phyloP scores from a whole-genome alignment of 2,888 invertebrate species.

The Fragum sueziense region DNA sequence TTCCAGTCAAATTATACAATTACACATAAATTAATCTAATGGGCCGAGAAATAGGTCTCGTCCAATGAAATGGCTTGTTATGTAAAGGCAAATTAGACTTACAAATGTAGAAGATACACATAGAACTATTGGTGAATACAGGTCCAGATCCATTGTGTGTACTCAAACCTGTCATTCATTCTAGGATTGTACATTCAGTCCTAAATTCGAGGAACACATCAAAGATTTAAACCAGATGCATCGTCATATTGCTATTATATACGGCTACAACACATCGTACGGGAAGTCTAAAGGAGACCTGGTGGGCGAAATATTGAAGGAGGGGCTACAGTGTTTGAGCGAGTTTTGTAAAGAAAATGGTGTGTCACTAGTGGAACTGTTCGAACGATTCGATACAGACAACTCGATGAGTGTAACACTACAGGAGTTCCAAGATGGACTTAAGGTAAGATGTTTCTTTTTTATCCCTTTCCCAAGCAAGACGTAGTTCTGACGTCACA shows the following conservation, averaged over 20 bases:
- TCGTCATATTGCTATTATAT: conserved; percentile 66
- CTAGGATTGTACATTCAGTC: conserved; percentile 71
- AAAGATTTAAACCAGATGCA: conserved; percentile 66
- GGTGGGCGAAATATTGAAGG: conserved; percentile 76
- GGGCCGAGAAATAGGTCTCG: too few species aligned
- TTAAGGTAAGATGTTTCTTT: conserved; percentile 59
- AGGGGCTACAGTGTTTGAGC: conserved; percentile 76
- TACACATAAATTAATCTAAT: too few species aligned
- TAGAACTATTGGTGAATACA: too few species aligned
- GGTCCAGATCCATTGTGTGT: too few species aligned
- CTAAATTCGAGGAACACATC: conserved; percentile 61
- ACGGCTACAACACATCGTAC: conserved; percentile 79
- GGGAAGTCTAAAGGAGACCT: conserved; percentile 73
- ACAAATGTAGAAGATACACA: too few species aligned
- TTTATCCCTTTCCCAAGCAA: too few species aligned
- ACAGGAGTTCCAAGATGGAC: conserved; percentile 55
- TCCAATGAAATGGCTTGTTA: too few species aligned
- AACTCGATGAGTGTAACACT: conserved; percentile 67
- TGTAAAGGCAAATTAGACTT: too few species aligned
- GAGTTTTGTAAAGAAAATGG: conserved; percentile 74
- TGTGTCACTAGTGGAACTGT: conserved; percentile 78
- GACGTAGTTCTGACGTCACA: too few species aligned
- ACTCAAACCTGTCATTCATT: too few species aligned
- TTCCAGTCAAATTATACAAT: too few species aligned
- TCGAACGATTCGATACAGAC: conserved; percentile 78